A percentile compares a stretch with the other conserved stretches of the same genome.
Evolutionary conservation across 2,797 vertebrate species (phyloP).

Genomic region (Microctenopoma lineatum): DNA sequence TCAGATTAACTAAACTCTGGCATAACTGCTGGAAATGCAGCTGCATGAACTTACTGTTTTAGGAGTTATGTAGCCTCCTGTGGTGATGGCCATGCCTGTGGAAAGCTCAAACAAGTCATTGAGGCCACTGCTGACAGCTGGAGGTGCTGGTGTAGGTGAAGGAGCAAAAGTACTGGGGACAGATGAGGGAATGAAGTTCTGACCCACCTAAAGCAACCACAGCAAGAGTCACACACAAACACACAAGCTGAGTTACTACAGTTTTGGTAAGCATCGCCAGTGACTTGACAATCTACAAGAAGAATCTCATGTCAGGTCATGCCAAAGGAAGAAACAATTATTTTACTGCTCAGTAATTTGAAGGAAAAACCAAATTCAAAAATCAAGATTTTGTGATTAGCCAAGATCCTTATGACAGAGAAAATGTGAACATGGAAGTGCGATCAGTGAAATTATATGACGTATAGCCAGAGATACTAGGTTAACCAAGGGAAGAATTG

Average conservation of each 20-base stretch:
- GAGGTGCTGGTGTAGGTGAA: conserved; percentile 95
- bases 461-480: conserved; percentile 15
- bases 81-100: conserved; percentile 92
- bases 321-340: conserved; percentile 20
- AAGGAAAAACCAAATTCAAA: conserved; percentile 3
- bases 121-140: conserved; percentile 92
- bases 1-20: background rate
- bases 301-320: conserved; percentile 5
- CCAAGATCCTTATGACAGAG: conserved; percentile 5
- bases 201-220: conserved; percentile 87
- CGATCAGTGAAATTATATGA: background rate
- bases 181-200: conserved; percentile 95
- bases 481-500: conserved; percentile 4
- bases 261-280: background rate
- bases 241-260: background rate
- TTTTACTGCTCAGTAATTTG: background rate
- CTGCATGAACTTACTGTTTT: conserved; percentile 89
- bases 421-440: background rate
- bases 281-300: background rate
- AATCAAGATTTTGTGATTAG: background rate
- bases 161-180: conserved; percentile 97
- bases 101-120: conserved; percentile 98
- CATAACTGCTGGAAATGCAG: background rate
- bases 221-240: conserved; percentile 16
- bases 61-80: conserved; percentile 88